Evolutionary conservation across 2,113 vertebrate genomes (phyloP), one percentile per base, ranked within the genome.

Genomic region (Ramphastos sulfuratus): DNA sequence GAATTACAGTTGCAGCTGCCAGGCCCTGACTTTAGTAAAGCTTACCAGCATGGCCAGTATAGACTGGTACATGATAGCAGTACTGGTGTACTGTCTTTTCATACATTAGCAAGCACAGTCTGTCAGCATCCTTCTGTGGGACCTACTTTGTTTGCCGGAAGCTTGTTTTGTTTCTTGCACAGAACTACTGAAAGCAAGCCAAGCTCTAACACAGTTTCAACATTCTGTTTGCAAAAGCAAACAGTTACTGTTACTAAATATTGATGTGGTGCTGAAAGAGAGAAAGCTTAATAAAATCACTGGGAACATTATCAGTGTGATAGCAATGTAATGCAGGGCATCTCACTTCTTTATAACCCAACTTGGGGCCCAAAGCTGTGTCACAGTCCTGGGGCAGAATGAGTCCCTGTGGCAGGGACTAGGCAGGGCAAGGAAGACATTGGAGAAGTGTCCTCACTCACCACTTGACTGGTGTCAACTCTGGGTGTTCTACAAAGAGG

Each of bases 401-500:
- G 1, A 2, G 21, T 58, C 30, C 35, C 42, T 0, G 1, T 3
- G 1, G 56, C 5, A 6, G 31, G 6, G n/a, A 10, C 10, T 23
- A 30, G 39, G 30, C 30, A 9, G 31, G 27, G 20, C 48, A 28
- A 33, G 44, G 27, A 20, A 7, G 50, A 55, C 15, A 44, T 13
- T 39, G 48, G 28, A 28, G 9, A 44, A 16, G n/a, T 9, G 52
- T 63, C 52, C 7, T 24, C 16, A 23, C 19, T 27, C 5, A 0
- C 46, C 64, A 0, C 58, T 18, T 14, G 19, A 1, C 39, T 25
- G 30, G 1, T 28, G 15, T 39, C 28, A 86, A 5, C 19, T 50
- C 20, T 1, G 3, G 16, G 8, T 69, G 12, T 56, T 19, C 67
- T 67, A 55, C 55, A 56, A 60, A 64, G 46, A 71, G n/a, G 15